Base-by-base conservation (phyloP, 2,113 vertebrate species). In the Calyptommatus sinebrachiatus region DNA sequence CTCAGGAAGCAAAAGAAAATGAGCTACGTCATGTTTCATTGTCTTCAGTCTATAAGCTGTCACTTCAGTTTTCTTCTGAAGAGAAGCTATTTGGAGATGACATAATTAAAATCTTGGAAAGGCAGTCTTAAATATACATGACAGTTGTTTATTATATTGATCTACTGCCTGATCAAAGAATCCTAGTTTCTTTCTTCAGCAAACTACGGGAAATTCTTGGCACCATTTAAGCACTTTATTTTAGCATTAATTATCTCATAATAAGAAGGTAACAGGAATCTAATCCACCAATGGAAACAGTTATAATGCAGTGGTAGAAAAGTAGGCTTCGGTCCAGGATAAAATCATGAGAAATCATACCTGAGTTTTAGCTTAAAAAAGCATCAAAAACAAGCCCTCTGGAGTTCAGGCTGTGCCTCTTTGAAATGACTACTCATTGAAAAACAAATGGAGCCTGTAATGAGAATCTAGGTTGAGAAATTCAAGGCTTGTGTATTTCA, bases 81-180 rank as follows among this genome's bases (percentile, higher is more conserved):
- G 57, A 89, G 31, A 83, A 76, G 86, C 92, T 89, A 88, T 90
- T 88, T 89, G 89, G 89, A 88, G 86, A 91, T 89, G 86, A 92
- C 89, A 90, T 89, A 93, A 93, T 94, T 93, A 93, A 88, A 90
- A 86, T 65, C 79, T 82, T 80, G 78, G 84, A 89, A 90, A 1
- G 74, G 84, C 81, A 85, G 66, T 81, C 92, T 92, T 92, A 93
- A 92, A 91, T 84, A 91, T 81, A 92, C 85, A 90, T 81, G 91
- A 83, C 90, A 93, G 91, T 91, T 90, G 88, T 93, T 93, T 92
- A 91, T 93, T 90, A 90, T 86, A 83, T 74, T 86, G 85, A 80
- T 73, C 83, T 83, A 84, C 20, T 77, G 76, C 85, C 76, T 28
- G 45, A 83, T 76, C 63, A 81, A 62, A 18, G 83, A 85, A 78